Conservation (phyloP, 2,888 invertebrate species). For the Nineta flava region DNA sequence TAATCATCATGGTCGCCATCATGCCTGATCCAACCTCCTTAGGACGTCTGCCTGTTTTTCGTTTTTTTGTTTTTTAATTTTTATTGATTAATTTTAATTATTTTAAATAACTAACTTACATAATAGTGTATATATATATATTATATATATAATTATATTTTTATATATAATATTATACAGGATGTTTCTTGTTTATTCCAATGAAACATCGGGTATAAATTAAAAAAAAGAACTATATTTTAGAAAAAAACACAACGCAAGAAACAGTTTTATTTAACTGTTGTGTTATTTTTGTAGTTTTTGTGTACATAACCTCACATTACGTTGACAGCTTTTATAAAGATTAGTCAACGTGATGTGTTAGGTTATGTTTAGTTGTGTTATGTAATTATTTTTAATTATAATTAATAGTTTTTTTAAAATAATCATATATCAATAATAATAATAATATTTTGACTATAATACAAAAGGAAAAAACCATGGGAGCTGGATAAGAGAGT, state of each 20-base stretch:
- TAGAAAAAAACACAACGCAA: neutral
- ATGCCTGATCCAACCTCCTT: constrained; percentile 6
- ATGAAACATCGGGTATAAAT: too few relatives aligned
- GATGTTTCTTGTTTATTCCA: too few relatives aligned
- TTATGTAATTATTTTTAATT: neutral
- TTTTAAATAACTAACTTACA: neutral
- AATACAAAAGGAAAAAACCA: constrained; percentile 7
- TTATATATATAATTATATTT: constrained; percentile 5
- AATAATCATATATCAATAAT: constrained; percentile 4
- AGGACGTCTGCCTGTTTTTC: constrained; percentile 7
- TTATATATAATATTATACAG: constrained; percentile 1
- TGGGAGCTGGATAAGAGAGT: constrained; percentile 1
- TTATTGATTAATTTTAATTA: constrained; percentile 1
- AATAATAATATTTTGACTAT: constrained; percentile 5
- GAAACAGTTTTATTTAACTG: neutral
- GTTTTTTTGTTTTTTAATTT: neutral
- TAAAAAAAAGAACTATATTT: neutral
- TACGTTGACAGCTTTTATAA: too few relatives aligned
- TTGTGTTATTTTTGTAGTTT: neutral
- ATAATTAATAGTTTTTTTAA: neutral
- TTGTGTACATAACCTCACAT: neutral
- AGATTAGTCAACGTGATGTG: too few relatives aligned
- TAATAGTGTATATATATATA: constrained; percentile 1
- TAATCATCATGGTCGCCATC: neutral
- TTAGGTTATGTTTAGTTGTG: too few relatives aligned